phyloP scores from a whole-genome alignment of 2,888 invertebrate genomes.

The Pemphredon lugubris region DNA sequence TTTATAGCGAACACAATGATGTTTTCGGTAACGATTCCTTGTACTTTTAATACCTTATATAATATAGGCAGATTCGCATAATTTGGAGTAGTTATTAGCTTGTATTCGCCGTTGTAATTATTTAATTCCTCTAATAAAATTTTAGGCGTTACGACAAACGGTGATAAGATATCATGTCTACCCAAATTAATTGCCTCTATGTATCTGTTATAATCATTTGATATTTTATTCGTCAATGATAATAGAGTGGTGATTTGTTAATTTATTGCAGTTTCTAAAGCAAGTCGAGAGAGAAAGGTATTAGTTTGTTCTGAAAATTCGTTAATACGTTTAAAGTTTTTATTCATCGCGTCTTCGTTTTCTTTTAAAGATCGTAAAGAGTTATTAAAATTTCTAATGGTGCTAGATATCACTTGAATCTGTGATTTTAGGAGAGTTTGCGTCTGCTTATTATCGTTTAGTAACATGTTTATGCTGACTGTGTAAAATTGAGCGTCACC shows the following conservation, averaged over 20 bases:
- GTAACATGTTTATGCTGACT: conserved; percentile 6
- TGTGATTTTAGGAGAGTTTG: conserved; percentile 20
- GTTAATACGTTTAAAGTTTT: not conserved
- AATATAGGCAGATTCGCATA: not conserved
- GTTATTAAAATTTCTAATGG: conserved; percentile 13
- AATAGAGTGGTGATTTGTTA: not conserved
- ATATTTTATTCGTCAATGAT: not conserved
- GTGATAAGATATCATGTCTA: conserved; percentile 4
- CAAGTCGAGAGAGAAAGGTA: not conserved
- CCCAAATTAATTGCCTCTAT: conserved; percentile 1
- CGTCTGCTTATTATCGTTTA: conserved; percentile 14
- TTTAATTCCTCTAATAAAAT: not conserved
- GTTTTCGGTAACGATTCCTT: not conserved
- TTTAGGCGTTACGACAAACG: conserved; percentile 1
- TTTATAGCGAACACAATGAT: not conserved
- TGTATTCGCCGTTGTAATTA: not conserved
- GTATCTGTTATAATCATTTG: conserved; percentile 7
- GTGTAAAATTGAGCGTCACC: conserved; percentile 16
- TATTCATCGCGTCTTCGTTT: not conserved
- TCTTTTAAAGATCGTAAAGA: not conserved
- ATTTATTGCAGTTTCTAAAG: not conserved
- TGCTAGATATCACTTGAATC: conserved; percentile 18
- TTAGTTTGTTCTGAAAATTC: conserved; percentile 3
- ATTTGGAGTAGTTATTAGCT: not conserved
- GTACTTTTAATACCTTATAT: not conserved